A percentile compares a stretch with the other conserved stretches of the same genome.
These are phyloP conservation scores for Apogon talboti DNA, from an alignment of 2,797 vertebrate species.

Conservation along the genomic window DNA sequence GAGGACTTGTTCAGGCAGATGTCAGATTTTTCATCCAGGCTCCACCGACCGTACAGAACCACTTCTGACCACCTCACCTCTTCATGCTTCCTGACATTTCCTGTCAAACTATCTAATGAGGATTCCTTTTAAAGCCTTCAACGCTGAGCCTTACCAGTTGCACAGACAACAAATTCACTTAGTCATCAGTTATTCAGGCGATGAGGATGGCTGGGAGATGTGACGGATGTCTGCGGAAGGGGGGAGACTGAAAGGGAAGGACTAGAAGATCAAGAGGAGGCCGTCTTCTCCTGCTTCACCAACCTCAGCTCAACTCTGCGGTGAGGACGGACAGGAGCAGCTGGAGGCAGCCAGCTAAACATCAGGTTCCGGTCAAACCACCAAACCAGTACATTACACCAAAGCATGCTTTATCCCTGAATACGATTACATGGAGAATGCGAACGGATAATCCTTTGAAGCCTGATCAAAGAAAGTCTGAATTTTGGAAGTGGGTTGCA, in stretches of 20 bases:
- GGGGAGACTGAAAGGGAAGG: slow-evolving; percentile 23
- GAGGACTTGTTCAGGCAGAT: slow-evolving; percentile 1
- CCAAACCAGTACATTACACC: slow-evolving; percentile 51
- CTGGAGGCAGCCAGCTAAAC: slow-evolving; percentile 40
- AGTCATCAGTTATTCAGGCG: slow-evolving; percentile 65
- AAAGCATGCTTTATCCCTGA: slow-evolving; percentile 48
- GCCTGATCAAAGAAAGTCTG: slow-evolving; percentile 70
- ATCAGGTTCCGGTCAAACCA: slow-evolving; percentile 25
- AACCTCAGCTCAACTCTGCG: slow-evolving; percentile 43
- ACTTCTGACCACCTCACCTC: no score
- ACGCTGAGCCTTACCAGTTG: slow-evolving; percentile 17
- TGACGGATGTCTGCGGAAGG: slow-evolving; percentile 54
- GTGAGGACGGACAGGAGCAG: slow-evolving; percentile 17
- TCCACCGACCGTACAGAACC: background rate
- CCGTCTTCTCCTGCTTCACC: slow-evolving; percentile 1
- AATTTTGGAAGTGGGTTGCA: slow-evolving; percentile 52
- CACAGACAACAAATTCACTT: slow-evolving; percentile 31
- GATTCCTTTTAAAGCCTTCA: slow-evolving; percentile 42
- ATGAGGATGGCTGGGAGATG: slow-evolving; percentile 51
- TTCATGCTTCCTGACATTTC: slow-evolving; percentile 12
- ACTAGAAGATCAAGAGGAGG: slow-evolving; percentile 17
- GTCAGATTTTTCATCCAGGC: background rate
- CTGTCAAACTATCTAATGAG: slow-evolving; percentile 22
- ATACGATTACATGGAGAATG: slow-evolving; percentile 60
- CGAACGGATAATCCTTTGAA: slow-evolving; percentile 68